Base-by-base conservation (phyloP, 1,140 invertebrate genomes). In the Drosophila nigromelanica region DNA sequence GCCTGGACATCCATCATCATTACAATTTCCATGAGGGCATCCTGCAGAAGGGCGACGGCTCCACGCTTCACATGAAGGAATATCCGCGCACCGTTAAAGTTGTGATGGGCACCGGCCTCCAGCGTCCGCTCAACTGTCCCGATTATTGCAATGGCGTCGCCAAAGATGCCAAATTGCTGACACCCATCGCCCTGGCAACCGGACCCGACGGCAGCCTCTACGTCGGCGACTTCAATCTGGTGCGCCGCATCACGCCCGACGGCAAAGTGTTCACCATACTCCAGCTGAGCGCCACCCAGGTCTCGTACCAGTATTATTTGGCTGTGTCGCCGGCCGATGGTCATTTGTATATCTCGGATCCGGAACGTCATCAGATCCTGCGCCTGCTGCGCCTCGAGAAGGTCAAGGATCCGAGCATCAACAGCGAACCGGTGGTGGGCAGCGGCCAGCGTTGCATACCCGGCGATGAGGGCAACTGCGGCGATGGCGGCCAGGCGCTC, bases 1-100 rank as follows among this genome's bases (percentile, higher is more conserved):
- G 98, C 61, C 92, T 99, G 15, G 97, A 99, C 90, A 98, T 99
- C 59, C 98, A 99, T 93, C 98, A 99, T 92, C 97, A 98, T 92
- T 99, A 99, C 92, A 99, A 99, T 91, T 98, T 98, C 93, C 96
- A 98, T 85, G 97, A 99, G 94, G 98, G 97, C 80, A 98, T 99
- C 73, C 92, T 99, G 42, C 98, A 99, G 91, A 98, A 98, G 92
- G 98, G 98, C 24, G 98, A 99, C 91, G 98, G 98, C 35, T 97
- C 97, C 1, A 97, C 94, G 18, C 93, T 99, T 14, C 98, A 98
- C 92, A 94, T 99, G 90, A 98, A 98, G 90, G 96, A 98, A 90
- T 97, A 98, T 90, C 96, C 97, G 14, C 94, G 96, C 18, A 97
- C 97, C 56, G 95, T 99, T 1, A 95, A 97, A 85, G 97, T 98